Evolutionary conservation across 2,113 vertebrate genomes (phyloP), one percentile per base, ranked within the genome.

Genomic region (Corythoichthys intestinalis): DNA sequence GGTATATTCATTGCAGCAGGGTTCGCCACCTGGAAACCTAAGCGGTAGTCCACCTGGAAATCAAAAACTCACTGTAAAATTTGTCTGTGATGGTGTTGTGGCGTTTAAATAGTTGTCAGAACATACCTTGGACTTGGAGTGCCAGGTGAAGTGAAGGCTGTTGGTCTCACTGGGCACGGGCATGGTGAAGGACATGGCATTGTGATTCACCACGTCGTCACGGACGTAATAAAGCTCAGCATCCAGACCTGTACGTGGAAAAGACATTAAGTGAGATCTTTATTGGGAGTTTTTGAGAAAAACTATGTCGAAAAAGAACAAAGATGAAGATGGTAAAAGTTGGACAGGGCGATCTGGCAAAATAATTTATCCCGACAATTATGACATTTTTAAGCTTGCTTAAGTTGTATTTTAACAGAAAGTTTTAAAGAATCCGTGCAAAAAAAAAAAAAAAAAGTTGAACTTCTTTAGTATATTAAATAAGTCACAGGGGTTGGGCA

Each of bases 191-290:
- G 96, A 96, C 20, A 99, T 91, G 0, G 97, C 97, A 0, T 95
- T 96, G 82, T 94, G 91, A 91, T 94, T 98, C 71, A 99, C 92
- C 82, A 97, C 91, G 64, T 95, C 94, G 56, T 98, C 95, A 75
- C 97, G 94, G 82, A 99, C 95, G 0, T 99, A 99, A 78, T 95
- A 99, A 68, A 98, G 88, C 87, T 98, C 97, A 56, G 97, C 97
- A 81, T 98, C 94, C 12, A 99, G 92, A 84, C 96, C 96, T 98
- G 90, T 90, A 86, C 50, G 49, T 60, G 2, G 48, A 74, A 28
- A 75, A 10, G 17, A 54, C 46, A 56, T 13, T 57, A 35, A 66
- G 10, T 12, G 10, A 12, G 60, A 62, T n/a, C 17, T 20, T 11
- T 11, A n/a, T n/a, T 10, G 28, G 53, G 10, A 34, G 11, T 28